Evolutionary conservation across 2,113 vertebrate species (phyloP).

Genomic region (Bubo scandiacus): DNA sequence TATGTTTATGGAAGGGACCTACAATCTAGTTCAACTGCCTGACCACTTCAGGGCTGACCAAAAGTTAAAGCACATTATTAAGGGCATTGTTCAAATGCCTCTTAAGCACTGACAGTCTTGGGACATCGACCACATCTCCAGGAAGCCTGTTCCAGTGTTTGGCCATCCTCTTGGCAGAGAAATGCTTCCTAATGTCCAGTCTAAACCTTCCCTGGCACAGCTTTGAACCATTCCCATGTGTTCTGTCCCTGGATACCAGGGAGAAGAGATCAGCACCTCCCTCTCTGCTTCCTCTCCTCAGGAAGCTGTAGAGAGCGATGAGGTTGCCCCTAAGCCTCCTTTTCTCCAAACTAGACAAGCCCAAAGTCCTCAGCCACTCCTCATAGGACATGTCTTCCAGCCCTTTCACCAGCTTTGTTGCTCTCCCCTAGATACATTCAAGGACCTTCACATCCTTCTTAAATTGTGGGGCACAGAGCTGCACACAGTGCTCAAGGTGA

Average conservation of each 20-base stretch:
- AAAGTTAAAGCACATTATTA: not conserved
- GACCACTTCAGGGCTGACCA: not conserved
- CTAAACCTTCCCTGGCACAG: not conserved
- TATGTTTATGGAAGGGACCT: not conserved
- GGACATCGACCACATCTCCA: not conserved
- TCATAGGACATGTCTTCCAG: not conserved
- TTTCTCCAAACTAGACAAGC: not conserved
- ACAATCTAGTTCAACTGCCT: not conserved
- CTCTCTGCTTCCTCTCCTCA: not conserved
- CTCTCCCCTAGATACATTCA: not conserved
- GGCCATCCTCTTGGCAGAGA: not conserved
- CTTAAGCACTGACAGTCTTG: not conserved
- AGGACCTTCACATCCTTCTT: not conserved
- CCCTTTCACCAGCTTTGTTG: not conserved
- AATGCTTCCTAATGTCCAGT: not conserved
- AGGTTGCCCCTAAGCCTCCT: not conserved
- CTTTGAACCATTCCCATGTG: not conserved
- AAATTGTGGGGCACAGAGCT: not conserved
- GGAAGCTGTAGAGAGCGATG: not conserved
- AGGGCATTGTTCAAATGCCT: not conserved
- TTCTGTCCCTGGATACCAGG: not conserved
- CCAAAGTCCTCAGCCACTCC: not conserved
- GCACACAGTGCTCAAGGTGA: not conserved
- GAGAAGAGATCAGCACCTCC: not conserved
- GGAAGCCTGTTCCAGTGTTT: not conserved